A percentile compares a stretch with the other conserved stretches of the same genome.
Evolutionary conservation across 2,888 invertebrate species (phyloP).

Genomic region (Zhengitettix transpicula): DNA sequence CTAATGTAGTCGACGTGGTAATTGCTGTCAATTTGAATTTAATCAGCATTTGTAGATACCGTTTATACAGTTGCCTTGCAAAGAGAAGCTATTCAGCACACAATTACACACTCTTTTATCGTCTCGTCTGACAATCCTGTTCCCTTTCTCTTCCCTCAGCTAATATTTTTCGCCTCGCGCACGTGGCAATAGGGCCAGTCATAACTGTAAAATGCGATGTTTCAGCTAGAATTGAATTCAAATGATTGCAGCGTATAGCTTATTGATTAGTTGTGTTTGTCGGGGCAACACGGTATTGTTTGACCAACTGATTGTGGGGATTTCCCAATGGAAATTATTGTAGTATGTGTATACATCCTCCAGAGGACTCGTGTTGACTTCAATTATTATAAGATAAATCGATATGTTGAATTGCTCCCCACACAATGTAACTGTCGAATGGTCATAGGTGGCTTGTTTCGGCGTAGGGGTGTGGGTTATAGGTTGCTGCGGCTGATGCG

Average conservation of each 20-base stretch:
- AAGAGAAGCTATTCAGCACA: too few relatives aligned
- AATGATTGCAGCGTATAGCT: background rate
- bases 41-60: too few relatives aligned
- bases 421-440: background rate
- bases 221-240: background rate
- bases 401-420: background rate
- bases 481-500: background rate
- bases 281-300: background rate
- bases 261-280: slow-evolving; percentile 1
- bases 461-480: too few relatives aligned
- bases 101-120: too few relatives aligned
- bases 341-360: background rate
- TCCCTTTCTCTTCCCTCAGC: too few relatives aligned
- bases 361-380: background rate
- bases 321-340: slow-evolving; percentile 11
- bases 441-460: too few relatives aligned
- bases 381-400: background rate
- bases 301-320: slow-evolving; percentile 6
- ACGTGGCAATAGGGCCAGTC: background rate
- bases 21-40: too few relatives aligned
- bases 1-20: too few relatives aligned
- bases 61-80: too few relatives aligned
- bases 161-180: background rate
- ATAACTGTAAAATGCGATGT: background rate
- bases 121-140: too few relatives aligned